Percentiles rank a stretch among this genome's conserved stretches.
Conservation (phyloP, 2,888 invertebrate genomes). For the Electrophaes corylata region DNA sequence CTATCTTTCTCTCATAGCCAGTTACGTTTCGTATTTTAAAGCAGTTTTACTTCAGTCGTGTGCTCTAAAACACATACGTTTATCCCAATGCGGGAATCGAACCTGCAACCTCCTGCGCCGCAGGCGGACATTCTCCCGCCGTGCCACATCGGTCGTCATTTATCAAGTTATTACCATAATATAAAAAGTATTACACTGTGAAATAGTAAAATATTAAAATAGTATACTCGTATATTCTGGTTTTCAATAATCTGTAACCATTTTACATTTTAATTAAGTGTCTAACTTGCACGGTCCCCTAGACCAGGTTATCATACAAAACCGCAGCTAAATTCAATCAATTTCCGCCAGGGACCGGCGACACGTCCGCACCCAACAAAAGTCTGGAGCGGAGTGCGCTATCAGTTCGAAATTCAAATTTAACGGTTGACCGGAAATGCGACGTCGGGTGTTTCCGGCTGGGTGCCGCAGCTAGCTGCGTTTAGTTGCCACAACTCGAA, state of each 20-base stretch:
- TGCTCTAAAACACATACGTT: no score
- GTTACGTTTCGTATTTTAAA: no score
- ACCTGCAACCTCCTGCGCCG: no score
- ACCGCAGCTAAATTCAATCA: slow-evolving; percentile 43
- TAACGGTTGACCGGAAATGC: slow-evolving; percentile 78
- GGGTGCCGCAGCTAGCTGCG: slow-evolving; percentile 46
- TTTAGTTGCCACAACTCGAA: slow-evolving; percentile 36
- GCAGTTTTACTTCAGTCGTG: no score
- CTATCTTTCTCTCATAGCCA: no score
- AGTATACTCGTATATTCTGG: no score
- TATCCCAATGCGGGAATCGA: no score
- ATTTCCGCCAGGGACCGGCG: slow-evolving; percentile 58
- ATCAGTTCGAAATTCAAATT: slow-evolving; percentile 79
- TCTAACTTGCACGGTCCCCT: not conserved
- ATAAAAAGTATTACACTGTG: no score
- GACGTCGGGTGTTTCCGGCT: slow-evolving; percentile 63
- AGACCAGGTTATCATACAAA: slow-evolving; percentile 31
- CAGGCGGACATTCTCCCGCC: no score
- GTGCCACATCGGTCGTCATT: no score
- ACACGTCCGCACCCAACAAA: slow-evolving; percentile 65
- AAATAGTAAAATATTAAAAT: no score
- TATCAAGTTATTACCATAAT: no score
- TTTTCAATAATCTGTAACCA: not conserved
- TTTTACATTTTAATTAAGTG: slow-evolving; percentile 7
- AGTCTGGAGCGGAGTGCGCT: slow-evolving; percentile 66